Evolutionary conservation across 2,797 vertebrate species (phyloP), one percentile per base, ranked within the genome.

Genomic region (Sternotherus odoratus): DNA sequence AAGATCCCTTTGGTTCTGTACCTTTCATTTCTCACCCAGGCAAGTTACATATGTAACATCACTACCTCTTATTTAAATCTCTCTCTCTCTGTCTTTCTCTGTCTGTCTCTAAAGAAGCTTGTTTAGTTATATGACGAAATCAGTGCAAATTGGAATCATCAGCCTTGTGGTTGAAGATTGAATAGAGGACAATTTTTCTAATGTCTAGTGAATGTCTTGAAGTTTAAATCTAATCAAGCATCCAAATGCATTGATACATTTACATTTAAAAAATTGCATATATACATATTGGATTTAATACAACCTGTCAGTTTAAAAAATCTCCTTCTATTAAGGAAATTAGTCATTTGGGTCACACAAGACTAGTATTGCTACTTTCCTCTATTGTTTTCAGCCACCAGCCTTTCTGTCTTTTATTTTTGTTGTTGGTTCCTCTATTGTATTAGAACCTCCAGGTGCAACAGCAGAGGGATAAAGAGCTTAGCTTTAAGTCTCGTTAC

Each of bases 1-100:
- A 99, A 98, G 99, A 99, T 97, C 99, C 99, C 91, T 99, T 99
- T 94, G 99, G 99, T 98, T 99, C 99, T 78, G 98, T 98, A 96
- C 99, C 99, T 86, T 99, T 99, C 94, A 97, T 99, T 99, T 98
- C 99, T 98, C 99, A 98, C 96, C 97, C 99, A 99, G 99, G 99
- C 99, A 99, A 99, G 99, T 99, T 98, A 92, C 94, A 93, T 57
- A 79, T 91, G 91, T 97, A 94, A 93, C 94, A 39, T 81, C 88
- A 54, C 84, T 97, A 77, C 85, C 92, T 95, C 77, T 82, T 19
- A 36, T 75, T 24, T 86, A 39, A 87, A 93, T 83, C 30, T 88
- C 9, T 26, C 15, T 12, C 2, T 46, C 4, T 48, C 2, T 51
- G 19, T 91, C 21, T 75, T 74, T 83, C 4, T 48, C 2, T 51